Evolutionary conservation across 2,797 vertebrate species (phyloP).

Genomic region (Gallinago solitaria): DNA sequence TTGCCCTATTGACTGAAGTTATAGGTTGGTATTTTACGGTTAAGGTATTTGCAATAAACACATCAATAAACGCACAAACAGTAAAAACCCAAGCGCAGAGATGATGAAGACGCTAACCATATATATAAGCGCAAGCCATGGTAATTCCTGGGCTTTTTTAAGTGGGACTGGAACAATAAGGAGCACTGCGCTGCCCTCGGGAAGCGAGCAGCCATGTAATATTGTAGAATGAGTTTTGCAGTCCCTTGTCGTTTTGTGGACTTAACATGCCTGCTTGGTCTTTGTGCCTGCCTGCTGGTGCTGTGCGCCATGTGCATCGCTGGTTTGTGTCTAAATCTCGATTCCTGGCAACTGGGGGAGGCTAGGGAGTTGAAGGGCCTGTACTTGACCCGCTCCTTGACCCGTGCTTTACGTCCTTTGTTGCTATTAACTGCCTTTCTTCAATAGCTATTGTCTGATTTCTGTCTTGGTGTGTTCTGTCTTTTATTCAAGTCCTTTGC

Average conservation of each 20-base stretch:
- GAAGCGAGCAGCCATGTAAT: not conserved
- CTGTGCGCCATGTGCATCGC: not conserved
- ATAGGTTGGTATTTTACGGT: not conserved
- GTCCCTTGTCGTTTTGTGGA: not conserved
- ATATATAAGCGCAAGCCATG: not conserved
- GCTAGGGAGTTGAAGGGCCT: conserved; percentile 42
- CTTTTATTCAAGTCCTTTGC: conserved; percentile 16
- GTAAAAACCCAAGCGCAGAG: not conserved
- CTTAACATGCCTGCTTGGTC: not conserved
- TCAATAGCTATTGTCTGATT: conserved; percentile 63
- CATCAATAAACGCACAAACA: rapidly evolving
- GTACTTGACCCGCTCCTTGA: conserved; percentile 71
- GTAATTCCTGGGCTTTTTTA: not conserved
- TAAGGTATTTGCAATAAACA: not conserved
- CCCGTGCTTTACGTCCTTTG: conserved; percentile 59
- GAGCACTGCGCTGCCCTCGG: rapidly evolving
- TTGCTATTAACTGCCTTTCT: conserved; percentile 69
- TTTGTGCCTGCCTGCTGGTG: not conserved
- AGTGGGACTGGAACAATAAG: not conserved
- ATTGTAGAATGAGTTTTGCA: not conserved
- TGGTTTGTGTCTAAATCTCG: conserved; percentile 39
- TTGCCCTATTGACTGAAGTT: not conserved
- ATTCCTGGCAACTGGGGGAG: conserved; percentile 45
- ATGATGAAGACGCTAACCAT: not conserved
- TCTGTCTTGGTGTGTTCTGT: conserved; percentile 40